Percentiles rank a stretch among this genome's conserved stretches.
These are phyloP conservation scores for Hybognathus amarus DNA, from an alignment of 2,797 vertebrate species.

Conservation along the genomic window DNA sequence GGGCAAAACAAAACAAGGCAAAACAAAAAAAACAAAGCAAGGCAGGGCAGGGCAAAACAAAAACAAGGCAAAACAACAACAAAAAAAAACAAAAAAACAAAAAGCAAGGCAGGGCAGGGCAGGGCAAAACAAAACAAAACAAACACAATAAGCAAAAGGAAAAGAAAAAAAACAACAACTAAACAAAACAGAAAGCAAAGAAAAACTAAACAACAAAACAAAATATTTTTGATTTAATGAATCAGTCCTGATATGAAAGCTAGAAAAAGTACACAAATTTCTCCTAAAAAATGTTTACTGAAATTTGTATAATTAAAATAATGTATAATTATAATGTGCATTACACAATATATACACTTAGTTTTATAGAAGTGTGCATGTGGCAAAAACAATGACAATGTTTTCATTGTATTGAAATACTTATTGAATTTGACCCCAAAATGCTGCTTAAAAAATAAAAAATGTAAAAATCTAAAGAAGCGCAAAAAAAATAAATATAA, in stretches of 20 bases:
- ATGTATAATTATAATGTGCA: not conserved
- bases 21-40: too few relatives aligned
- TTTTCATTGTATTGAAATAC: not conserved
- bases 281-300: not conserved
- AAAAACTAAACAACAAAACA: not conserved
- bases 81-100: too few relatives aligned
- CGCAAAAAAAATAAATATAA: not conserved
- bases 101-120: too few relatives aligned
- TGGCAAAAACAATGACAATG: not conserved
- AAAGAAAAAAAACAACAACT: not conserved
- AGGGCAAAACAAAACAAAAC: not conserved
- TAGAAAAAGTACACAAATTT: not conserved
- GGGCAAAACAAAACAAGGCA: not conserved
- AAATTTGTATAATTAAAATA: not conserved
- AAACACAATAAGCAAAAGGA: not conserved
- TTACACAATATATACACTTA: not conserved
- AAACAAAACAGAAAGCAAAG: not conserved
- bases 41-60: too few relatives aligned
- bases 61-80: too few relatives aligned
- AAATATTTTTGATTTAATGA: not conserved
- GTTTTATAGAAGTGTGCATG: not conserved
- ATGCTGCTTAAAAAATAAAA: not conserved
- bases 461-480: not conserved
- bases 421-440: not conserved
- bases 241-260: not conserved